phyloP scores from a whole-genome alignment of 2,888 invertebrate genomes.

The Hecatera dysodea region DNA sequence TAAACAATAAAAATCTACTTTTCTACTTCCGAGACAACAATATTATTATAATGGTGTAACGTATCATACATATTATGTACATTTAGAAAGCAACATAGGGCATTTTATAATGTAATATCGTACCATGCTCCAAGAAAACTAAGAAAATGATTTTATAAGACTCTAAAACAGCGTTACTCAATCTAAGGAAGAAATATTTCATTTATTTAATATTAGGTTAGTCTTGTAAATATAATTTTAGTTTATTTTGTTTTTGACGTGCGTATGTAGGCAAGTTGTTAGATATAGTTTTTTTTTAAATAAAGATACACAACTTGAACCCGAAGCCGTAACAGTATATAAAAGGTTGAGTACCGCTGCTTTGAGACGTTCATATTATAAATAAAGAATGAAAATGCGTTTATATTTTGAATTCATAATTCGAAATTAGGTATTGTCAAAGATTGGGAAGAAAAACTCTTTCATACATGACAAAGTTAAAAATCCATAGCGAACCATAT shows the following conservation, averaged over 20 bases:
- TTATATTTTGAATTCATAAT: neutral
- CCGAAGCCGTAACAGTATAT: neutral
- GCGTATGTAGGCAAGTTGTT: neutral
- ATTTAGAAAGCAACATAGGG: neutral
- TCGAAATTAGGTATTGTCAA: too few species aligned
- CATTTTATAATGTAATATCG: neutral
- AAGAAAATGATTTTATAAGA: neutral
- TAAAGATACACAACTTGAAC: neutral
- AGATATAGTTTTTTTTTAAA: neutral
- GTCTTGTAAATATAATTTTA: conserved; percentile 43
- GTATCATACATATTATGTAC: neutral
- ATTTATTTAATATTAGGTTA: conserved; percentile 1
- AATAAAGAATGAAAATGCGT: neutral
- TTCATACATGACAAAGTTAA: too few species aligned
- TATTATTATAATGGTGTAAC: neutral
- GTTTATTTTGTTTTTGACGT: neutral
- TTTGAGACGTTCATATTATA: conserved; percentile 1
- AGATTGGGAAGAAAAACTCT: too few species aligned
- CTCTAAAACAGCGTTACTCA: conserved; percentile 7
- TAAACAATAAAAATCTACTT: neutral
- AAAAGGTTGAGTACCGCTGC: conserved; percentile 24
- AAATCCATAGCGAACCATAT: too few species aligned
- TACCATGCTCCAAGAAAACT: neutral
- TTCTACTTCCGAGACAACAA: neutral
- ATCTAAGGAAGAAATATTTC: neutral